Conservation (phyloP, 2,113 vertebrate genomes). For the Sylvicapra grimmia region DNA sequence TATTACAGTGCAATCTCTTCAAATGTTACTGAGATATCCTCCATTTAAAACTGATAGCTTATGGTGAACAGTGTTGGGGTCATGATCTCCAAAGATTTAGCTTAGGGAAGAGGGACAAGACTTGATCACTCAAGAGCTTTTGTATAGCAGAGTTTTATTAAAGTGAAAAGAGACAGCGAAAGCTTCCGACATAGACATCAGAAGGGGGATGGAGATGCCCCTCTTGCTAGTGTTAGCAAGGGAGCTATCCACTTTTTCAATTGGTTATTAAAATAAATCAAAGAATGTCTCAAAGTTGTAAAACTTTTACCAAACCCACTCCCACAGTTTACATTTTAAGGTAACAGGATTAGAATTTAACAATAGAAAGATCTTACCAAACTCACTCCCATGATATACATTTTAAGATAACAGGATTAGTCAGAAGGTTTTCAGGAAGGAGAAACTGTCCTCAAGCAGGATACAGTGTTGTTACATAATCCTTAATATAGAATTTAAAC, state of each 20-base stretch:
- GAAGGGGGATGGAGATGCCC: not conserved
- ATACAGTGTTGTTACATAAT: not conserved
- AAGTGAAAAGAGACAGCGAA: not conserved
- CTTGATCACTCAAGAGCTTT: not conserved
- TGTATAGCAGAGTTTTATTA: not conserved
- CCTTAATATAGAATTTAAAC: not conserved
- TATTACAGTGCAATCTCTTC: not conserved
- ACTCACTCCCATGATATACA: not conserved
- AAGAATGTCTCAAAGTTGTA: not conserved
- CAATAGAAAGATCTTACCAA: not conserved
- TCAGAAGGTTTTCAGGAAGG: not conserved
- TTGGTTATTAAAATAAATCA: not conserved
- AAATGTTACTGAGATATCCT: not conserved
- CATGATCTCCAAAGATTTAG: not conserved
- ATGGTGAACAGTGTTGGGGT: fast-evolving
- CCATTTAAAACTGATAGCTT: not conserved
- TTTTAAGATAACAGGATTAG: not conserved
- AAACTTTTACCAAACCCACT: not conserved
- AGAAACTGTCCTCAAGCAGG: not conserved
- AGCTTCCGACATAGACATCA: not conserved
- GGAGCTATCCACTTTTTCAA: not conserved
- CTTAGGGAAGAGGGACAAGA: not conserved
- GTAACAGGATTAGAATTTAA: not conserved
- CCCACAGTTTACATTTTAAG: not conserved
- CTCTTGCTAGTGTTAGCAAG: not conserved